Conservation (phyloP, 2,797 vertebrate species). For the Oreochromis mossambicus region DNA sequence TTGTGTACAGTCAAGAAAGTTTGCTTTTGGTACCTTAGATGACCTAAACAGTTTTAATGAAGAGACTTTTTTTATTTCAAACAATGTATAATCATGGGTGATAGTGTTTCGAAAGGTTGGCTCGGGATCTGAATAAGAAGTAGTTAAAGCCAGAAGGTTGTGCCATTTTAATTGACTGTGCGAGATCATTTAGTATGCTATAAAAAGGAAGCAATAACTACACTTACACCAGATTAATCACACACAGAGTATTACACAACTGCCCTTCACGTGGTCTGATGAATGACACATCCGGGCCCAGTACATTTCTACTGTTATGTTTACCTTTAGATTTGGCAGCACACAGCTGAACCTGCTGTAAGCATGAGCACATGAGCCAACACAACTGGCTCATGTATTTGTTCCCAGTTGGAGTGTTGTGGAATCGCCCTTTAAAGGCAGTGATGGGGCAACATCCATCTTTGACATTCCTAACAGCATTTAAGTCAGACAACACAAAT, state of each 20-base stretch:
- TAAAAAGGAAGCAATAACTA: neutral
- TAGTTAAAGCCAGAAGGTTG: neutral
- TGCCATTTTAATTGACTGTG: neutral
- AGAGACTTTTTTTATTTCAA: neutral
- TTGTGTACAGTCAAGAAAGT: neutral
- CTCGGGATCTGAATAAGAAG: neutral
- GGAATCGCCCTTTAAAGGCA: neutral
- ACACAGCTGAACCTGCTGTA: neutral
- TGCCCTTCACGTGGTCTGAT: neutral
- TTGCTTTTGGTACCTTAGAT: neutral
- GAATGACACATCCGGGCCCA: accelerated
- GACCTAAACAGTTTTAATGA: neutral
- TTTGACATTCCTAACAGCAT: neutral
- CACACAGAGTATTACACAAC: neutral
- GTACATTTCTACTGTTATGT: neutral
- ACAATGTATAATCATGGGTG: too few relatives aligned
- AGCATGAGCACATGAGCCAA: neutral
- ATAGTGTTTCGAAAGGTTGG: neutral
- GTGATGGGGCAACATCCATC: neutral
- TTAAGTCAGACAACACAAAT: neutral
- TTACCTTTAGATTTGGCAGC: neutral
- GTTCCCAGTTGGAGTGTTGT: neutral
- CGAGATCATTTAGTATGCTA: neutral
- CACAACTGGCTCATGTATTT: neutral
- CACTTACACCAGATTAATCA: neutral